Evolutionary conservation across 2,113 vertebrate species (phyloP).

Genomic region (Zeus faber): DNA sequence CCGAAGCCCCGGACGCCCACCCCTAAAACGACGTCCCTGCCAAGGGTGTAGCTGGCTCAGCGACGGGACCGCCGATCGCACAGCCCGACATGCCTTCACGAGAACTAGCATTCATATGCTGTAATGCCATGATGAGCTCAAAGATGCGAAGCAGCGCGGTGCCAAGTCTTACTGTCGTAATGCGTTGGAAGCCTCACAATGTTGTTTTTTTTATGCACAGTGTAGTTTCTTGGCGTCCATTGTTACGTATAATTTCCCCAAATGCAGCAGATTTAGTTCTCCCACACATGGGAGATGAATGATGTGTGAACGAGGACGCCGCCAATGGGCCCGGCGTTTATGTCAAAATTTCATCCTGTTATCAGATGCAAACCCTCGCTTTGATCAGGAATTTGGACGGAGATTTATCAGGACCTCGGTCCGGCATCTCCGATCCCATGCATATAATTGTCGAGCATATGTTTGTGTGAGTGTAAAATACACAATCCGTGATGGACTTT

Average conservation of each 20-base stretch:
- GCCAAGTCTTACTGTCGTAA: constrained; percentile 45
- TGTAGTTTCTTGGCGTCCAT: constrained; percentile 39
- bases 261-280: constrained; percentile 34
- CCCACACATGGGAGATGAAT: constrained; percentile 41
- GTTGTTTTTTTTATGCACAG: constrained; percentile 22
- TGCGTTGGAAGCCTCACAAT: constrained; percentile 30
- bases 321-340: constrained; percentile 39
- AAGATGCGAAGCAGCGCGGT: constrained; percentile 13
- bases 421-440: constrained; percentile 21
- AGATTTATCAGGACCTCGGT: constrained; percentile 34
- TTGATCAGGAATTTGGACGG: constrained; percentile 57
- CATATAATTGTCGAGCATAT: constrained; percentile 41
- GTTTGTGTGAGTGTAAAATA: constrained; percentile 35
- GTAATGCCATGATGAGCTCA: constrained; percentile 45
- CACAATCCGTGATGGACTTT: not conserved
- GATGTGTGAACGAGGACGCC: constrained; percentile 34
- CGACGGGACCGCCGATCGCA: constrained; percentile 34
- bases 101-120: constrained; percentile 42
- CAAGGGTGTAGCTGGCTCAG: too few species aligned
- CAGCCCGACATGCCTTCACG: constrained; percentile 30
- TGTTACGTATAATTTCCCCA: constrained; percentile 56
- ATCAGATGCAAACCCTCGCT: constrained; percentile 29
- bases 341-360: constrained; percentile 24
- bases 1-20: too few species aligned
- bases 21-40: too few species aligned